Base-by-base conservation (phyloP, 2,113 vertebrate species). In the Anguilla japonica region DNA sequence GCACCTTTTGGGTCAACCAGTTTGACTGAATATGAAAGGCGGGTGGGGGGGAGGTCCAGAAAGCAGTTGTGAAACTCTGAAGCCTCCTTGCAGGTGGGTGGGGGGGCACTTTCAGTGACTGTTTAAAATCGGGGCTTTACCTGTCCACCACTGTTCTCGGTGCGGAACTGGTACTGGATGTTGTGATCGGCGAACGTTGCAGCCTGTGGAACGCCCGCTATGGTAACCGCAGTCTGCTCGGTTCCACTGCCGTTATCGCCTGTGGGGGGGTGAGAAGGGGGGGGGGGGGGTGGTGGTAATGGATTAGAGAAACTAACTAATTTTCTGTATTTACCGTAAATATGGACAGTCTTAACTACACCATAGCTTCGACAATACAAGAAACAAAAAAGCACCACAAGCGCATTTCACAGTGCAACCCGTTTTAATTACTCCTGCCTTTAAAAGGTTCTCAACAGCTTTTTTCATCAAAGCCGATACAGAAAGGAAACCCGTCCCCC, bases 161-260 rank as follows among this genome's bases (percentile, higher is more conserved):
- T 94, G 90, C 96, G 96, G 88, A 98, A 97, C 93, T 97, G 97
- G 92, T 97, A 98, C 87, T 97, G 97, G 91, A 97, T 95, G 88
- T 97, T 97, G 86, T 96, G 96, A 89, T 97, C 96, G 26, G 93
- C 91, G 87, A 97, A 97, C 85, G 96, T 94, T 87, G 93, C 89
- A 87, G 96, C 94, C 92, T 96, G 96, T 89, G 96, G 96, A 90
- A 96, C 95, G 75, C 95, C 95, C 86, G 96, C 95, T 89, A 97
- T 96, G 80, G 96, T 93, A 90, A 97, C 96, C 9, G 95, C 95
- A 9, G 95, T 93, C 89, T 96, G 96, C 89, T 96, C 95, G 39
- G 96, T 96, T n/a, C 94, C 84, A 50, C 94, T 94, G 9, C 94
- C 90, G 82, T 93, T 92, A 88, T 98, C 97, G 88, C 88, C 90